phyloP scores from a whole-genome alignment of 2,888 invertebrate genomes.

The Eumacrocentrus americanus region DNA sequence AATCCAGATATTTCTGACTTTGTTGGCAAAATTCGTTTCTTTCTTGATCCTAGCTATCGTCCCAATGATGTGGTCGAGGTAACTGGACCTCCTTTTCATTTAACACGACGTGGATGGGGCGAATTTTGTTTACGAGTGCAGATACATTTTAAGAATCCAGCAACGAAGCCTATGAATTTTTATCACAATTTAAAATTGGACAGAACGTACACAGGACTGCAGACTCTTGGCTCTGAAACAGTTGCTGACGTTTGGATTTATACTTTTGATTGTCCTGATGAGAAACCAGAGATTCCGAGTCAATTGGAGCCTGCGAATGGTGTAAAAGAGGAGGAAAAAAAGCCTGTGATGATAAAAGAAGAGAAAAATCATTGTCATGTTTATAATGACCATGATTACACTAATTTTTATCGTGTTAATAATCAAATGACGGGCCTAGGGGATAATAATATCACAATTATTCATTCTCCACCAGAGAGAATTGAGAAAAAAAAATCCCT shows the following conservation, averaged over 20 bases:
- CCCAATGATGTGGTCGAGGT: slow-evolving; percentile 86
- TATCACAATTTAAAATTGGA: slow-evolving; percentile 83
- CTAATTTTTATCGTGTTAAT: slow-evolving; percentile 19
- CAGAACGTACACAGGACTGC: slow-evolving; percentile 80
- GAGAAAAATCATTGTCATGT: slow-evolving; percentile 22
- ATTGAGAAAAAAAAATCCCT: neutral
- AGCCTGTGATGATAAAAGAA: too few relatives aligned
- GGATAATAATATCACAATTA: slow-evolving; percentile 33
- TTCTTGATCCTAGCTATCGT: slow-evolving; percentile 84
- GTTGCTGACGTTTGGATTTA: slow-evolving; percentile 72
- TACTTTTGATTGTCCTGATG: slow-evolving; percentile 21
- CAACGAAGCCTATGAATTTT: slow-evolving; percentile 80
- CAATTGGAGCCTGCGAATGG: too few relatives aligned
- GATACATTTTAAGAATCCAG: slow-evolving; percentile 74
- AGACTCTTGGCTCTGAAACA: slow-evolving; percentile 85
- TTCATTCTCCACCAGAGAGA: slow-evolving; percentile 19
- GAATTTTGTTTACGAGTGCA: slow-evolving; percentile 86
- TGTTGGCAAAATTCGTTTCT: slow-evolving; percentile 77
- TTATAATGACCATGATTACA: slow-evolving; percentile 37
- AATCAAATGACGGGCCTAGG: neutral
- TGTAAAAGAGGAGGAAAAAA: too few relatives aligned
- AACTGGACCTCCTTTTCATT: slow-evolving; percentile 78
- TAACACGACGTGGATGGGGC: slow-evolving; percentile 89
- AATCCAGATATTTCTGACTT: slow-evolving; percentile 68
- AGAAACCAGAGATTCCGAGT: slow-evolving; percentile 9